Conservation (phyloP, 2,888 invertebrate species). For the Amphipoea lucens region DNA sequence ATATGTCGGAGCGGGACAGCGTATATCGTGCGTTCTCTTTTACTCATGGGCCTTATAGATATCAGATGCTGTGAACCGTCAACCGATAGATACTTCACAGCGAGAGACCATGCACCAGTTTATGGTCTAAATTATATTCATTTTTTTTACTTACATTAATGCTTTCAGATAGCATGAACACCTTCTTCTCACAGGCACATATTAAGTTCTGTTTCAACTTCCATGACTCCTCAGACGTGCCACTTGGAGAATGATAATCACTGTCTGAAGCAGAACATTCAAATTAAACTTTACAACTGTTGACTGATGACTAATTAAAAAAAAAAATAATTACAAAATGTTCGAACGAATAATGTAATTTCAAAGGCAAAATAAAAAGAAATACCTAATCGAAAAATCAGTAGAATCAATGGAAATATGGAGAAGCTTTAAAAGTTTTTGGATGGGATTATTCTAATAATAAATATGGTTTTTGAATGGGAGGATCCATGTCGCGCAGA, state of each 20-base stretch:
- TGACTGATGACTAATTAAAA: not conserved
- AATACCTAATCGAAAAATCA: no score
- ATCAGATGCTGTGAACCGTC: not conserved
- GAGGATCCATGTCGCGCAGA: no score
- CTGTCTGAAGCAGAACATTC: constrained; percentile 77
- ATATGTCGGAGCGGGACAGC: not conserved
- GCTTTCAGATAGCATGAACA: constrained; percentile 87
- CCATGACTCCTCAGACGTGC: constrained; percentile 89
- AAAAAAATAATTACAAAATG: no score
- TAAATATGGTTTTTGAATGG: no score
- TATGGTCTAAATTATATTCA: not conserved
- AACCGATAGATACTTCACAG: not conserved
- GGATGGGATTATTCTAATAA: no score
- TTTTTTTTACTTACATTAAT: constrained; percentile 78
- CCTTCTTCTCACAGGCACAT: constrained; percentile 88
- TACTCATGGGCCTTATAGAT: not conserved
- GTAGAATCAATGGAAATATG: no score
- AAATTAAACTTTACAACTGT: not conserved
- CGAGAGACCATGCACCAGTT: not conserved
- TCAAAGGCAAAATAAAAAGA: no score
- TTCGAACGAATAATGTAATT: no score
- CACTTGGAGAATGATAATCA: constrained; percentile 86
- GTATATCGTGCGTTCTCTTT: not conserved
- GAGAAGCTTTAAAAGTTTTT: no score
- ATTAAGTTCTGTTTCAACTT: constrained; percentile 87